phyloP scores from a whole-genome alignment of 2,113 vertebrate genomes.

The Phocoena phocoena region DNA sequence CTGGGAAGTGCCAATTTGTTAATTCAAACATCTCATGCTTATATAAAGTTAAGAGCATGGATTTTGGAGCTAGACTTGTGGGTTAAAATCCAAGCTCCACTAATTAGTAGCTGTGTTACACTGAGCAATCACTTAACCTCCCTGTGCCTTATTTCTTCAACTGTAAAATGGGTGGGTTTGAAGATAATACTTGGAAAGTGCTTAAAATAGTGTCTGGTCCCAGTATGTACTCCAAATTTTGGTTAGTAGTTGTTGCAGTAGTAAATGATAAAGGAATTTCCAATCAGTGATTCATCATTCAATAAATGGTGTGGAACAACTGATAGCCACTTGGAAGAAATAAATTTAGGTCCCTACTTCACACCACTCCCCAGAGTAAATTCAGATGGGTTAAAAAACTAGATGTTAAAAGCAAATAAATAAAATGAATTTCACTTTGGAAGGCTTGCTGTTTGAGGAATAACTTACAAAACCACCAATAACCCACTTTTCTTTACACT shows the following conservation, averaged over 20 bases:
- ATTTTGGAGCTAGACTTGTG: neutral
- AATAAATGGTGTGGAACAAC: neutral
- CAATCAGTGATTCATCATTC: neutral
- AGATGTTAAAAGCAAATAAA: slow-evolving; percentile 36
- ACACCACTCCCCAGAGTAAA: neutral
- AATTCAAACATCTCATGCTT: neutral
- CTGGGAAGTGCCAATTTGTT: neutral
- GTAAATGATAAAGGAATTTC: neutral
- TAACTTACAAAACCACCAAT: neutral
- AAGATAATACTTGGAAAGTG: neutral
- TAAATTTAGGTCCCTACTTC: neutral
- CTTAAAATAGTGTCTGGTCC: neutral
- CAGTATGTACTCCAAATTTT: neutral
- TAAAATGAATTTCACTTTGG: neutral
- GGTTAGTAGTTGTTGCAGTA: neutral
- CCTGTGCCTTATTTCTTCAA: neutral
- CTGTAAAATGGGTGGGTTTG: neutral
- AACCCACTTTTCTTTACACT: neutral
- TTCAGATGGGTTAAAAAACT: slow-evolving; percentile 1
- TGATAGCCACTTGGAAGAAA: neutral
- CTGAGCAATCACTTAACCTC: neutral
- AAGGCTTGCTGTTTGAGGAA: neutral
- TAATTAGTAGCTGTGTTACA: neutral
- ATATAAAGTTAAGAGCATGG: neutral
- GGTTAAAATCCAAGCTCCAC: neutral